Conservation (phyloP, 2,113 vertebrate genomes). For the Galbula dea region DNA sequence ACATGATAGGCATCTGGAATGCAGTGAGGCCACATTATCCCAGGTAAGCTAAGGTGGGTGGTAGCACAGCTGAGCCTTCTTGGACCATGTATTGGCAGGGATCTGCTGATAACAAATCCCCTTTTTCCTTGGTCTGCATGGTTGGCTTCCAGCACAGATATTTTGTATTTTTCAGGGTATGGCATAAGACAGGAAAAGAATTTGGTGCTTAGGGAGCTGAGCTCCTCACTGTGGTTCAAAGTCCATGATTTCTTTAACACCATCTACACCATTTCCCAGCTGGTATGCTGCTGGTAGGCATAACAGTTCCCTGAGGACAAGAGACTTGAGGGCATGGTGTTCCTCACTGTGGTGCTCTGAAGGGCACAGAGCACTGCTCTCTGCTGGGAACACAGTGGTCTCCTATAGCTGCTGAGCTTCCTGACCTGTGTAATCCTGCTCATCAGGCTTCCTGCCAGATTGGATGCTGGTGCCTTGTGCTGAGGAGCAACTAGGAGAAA, state of each 20-base stretch:
- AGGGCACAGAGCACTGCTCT: neutral
- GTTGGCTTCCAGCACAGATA: neutral
- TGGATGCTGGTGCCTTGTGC: neutral
- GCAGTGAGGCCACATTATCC: neutral
- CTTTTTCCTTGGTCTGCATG: neutral
- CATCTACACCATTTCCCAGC: neutral
- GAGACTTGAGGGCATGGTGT: neutral
- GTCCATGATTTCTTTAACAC: neutral
- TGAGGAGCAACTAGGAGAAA: neutral
- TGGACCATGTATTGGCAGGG: neutral
- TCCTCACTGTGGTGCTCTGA: neutral
- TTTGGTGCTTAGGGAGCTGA: neutral
- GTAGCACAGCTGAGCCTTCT: neutral
- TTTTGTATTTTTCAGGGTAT: neutral
- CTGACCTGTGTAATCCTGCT: neutral
- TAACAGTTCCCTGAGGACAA: neutral
- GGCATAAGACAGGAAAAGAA: neutral
- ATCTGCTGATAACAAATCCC: neutral
- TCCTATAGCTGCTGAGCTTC: neutral
- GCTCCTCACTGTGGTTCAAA: neutral
- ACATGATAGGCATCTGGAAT: neutral
- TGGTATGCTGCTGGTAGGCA: neutral
- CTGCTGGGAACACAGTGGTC: accelerated
- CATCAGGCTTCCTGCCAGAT: neutral
- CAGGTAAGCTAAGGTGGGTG: neutral